Base-by-base conservation (phyloP, 2,797 vertebrate genomes). In the Aplochiton taeniatus region DNA sequence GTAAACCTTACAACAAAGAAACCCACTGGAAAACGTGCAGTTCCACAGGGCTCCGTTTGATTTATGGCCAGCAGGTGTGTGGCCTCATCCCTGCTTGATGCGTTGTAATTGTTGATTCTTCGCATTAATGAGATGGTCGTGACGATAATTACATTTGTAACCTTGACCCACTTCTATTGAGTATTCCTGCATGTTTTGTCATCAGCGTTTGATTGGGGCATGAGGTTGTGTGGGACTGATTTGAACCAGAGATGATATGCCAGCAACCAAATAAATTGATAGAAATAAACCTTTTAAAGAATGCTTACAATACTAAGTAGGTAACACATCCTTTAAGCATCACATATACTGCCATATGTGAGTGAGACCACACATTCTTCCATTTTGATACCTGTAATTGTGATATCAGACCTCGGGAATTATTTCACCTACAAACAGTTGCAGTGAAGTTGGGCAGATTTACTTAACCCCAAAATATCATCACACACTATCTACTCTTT, bases 311-410 rank as follows among this genome's bases (percentile, higher is more conserved):
- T 57, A 14, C 63, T 73, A 47, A 11, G 63, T 60, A 63, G 43
- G 16, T 19, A 63, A 63, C 7, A 70, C 31, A 31, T 12, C 16
- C 19, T 10, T 52, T 48, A 19, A 58, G 11, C 50, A 16, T 16
- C 72, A 72, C 58, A 19, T 60, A 69, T 60, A 76, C 65, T 75
- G 72, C 70, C 62, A 76, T 68, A 65, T 16, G 50, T 70, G 70
- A 11, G 63, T 60, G 52, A 72, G 70, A 49, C 16, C 19, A 19
- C 17, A 19, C 11, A 49, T 52, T 31, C 56, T 50, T 71, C 54
- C 71, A 53, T 70, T 57, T 75, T 41, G 66, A 58, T 65, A 61
- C 61, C 53, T 73, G 43, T 44, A 62, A 45, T 58, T 66, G 50
- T n/a, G 45, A 46, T 56, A 31, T 31, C 31, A 6, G 31, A 31